Conservation (phyloP, 2,797 vertebrate genomes). For the Coreius guichenoti region DNA sequence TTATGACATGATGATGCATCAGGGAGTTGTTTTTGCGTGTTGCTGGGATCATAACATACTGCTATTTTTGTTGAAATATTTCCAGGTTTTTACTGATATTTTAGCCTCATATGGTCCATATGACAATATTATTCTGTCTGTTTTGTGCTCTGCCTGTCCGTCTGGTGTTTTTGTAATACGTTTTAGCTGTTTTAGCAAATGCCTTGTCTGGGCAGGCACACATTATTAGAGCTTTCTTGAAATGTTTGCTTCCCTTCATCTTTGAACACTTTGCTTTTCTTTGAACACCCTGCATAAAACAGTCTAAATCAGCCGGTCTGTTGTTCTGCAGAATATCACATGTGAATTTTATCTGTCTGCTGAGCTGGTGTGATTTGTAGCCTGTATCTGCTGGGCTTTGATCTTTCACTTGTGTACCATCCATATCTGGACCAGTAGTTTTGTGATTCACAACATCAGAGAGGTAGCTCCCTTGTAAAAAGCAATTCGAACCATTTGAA, state of each 20-base stretch:
- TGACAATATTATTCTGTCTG: slow-evolving; percentile 33
- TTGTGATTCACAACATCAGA: slow-evolving; percentile 18
- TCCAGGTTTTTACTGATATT: not conserved
- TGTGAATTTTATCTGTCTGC: slow-evolving; percentile 15
- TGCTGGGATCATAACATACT: not conserved
- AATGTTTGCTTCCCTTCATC: slow-evolving; percentile 1
- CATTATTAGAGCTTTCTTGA: not conserved
- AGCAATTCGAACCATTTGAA: not conserved
- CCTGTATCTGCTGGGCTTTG: slow-evolving; percentile 12
- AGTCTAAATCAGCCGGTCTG: not conserved
- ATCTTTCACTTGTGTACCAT: slow-evolving; percentile 8
- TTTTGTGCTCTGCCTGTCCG: not conserved
- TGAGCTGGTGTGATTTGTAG: slow-evolving; percentile 23
- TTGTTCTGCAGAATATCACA: not conserved
- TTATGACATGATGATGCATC: not conserved
- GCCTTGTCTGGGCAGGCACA: not conserved
- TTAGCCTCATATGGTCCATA: slow-evolving; percentile 1
- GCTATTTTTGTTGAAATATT: not conserved
- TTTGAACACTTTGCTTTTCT: not conserved
- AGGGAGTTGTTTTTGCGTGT: not conserved
- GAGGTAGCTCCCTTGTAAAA: slow-evolving; percentile 2
- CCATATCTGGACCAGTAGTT: not conserved
- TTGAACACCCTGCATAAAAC: not conserved
- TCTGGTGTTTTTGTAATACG: not conserved
- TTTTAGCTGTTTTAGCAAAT: not conserved